These are phyloP conservation scores for Xiphophorus hellerii DNA, from an alignment of 2,113 vertebrate genomes.

Conservation along the genomic window DNA sequence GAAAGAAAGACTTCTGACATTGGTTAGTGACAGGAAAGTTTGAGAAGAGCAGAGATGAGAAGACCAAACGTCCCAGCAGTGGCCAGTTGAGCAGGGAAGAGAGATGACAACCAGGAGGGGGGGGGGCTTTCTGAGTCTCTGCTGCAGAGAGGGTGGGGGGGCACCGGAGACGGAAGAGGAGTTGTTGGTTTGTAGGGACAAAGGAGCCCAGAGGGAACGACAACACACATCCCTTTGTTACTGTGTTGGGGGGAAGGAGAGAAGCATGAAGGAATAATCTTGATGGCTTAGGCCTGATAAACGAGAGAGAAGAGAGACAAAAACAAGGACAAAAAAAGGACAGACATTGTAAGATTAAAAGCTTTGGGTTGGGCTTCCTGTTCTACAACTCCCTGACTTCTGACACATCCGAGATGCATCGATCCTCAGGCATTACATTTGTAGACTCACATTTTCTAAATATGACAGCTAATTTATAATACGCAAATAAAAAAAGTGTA, in stretches of 20 bases:
- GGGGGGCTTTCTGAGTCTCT: slow-evolving; percentile 70
- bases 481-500: neutral
- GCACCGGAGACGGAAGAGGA: slow-evolving; percentile 79
- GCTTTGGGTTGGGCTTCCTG: slow-evolving; percentile 47
- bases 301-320: slow-evolving; percentile 71
- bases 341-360: slow-evolving; percentile 71
- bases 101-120: slow-evolving; percentile 60
- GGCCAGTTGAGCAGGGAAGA: slow-evolving; percentile 59
- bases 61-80: slow-evolving; percentile 76
- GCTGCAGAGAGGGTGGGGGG: slow-evolving; percentile 54
- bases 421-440: neutral
- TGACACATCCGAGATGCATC: neutral
- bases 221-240: slow-evolving; percentile 85
- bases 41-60: slow-evolving; percentile 46
- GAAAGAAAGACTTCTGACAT: slow-evolving; percentile 20
- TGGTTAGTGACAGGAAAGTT: slow-evolving; percentile 60
- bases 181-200: slow-evolving; percentile 73
- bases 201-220: slow-evolving; percentile 80
- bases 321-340: slow-evolving; percentile 66
- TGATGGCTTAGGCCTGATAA: slow-evolving; percentile 91
- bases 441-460: neutral
- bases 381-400: slow-evolving; percentile 9
- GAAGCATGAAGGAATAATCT: slow-evolving; percentile 82
- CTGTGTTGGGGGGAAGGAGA: slow-evolving; percentile 76
- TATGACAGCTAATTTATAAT: neutral